phyloP scores from a whole-genome alignment of 2,113 vertebrate species.

The Rhinogobius similis region DNA sequence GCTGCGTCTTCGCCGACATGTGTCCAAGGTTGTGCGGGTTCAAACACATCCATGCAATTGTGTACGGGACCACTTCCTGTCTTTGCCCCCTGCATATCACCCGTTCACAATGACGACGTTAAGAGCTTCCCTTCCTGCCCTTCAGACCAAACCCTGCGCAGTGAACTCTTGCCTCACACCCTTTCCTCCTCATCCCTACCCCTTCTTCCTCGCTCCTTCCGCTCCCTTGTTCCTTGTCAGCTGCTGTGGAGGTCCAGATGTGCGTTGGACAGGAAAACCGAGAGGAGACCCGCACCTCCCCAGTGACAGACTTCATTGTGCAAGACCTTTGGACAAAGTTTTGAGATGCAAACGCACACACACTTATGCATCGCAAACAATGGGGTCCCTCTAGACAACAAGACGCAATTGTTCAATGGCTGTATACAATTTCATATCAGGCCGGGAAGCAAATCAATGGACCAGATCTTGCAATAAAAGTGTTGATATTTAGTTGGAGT shows the following conservation, averaged over 20 bases:
- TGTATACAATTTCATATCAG: conserved; percentile 27
- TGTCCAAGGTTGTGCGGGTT: background rate
- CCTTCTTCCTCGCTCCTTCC: conserved; percentile 54
- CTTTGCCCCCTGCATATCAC: conserved; percentile 24
- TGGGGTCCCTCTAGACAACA: conserved; percentile 57
- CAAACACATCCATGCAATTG: conserved; percentile 7
- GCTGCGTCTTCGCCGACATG: background rate
- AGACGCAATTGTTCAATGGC: conserved; percentile 14
- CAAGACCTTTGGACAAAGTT: conserved; percentile 46
- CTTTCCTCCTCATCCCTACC: conserved; percentile 49
- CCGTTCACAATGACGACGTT: conserved; percentile 46
- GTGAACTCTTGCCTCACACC: conserved; percentile 41
- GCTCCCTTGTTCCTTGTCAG: conserved; percentile 70
- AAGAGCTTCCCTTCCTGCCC: conserved; percentile 39
- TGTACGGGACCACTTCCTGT: conserved; percentile 11
- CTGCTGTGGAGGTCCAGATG: conserved; percentile 73
- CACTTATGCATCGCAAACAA: conserved; percentile 64
- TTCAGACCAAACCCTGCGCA: conserved; percentile 26
- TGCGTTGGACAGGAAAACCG: conserved; percentile 59
- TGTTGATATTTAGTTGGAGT: conserved; percentile 53
- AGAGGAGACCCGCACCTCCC: conserved; percentile 54
- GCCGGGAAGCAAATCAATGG: conserved; percentile 59
- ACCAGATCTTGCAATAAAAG: conserved; percentile 51
- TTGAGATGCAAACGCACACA: conserved; percentile 53
- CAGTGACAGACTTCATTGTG: conserved; percentile 64